Evolutionary conservation across 2,888 invertebrate genomes (phyloP).

Genomic region (Osmoderma eremita): DNA sequence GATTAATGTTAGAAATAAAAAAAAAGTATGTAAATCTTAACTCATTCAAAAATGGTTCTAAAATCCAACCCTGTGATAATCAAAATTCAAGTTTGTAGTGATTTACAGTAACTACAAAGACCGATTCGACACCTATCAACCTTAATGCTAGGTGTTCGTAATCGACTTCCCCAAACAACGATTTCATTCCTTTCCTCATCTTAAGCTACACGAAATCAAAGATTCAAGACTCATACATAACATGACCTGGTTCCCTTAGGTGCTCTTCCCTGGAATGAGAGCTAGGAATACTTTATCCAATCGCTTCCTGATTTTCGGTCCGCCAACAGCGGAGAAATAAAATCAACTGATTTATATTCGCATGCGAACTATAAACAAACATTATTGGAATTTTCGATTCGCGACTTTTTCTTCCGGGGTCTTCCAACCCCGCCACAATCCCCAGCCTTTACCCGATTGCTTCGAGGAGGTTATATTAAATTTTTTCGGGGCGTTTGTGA

Average conservation of each 20-base stretch:
- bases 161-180: too few relatives aligned
- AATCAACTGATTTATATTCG: conserved; percentile 39
- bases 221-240: too few relatives aligned
- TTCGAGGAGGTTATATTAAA: conserved; percentile 25
- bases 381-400: conserved; percentile 40
- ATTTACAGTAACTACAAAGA: too few relatives aligned
- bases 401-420: conserved; percentile 5
- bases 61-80: too few relatives aligned
- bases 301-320: neutral
- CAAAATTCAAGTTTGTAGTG: too few relatives aligned
- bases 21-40: too few relatives aligned
- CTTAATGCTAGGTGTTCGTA: too few relatives aligned
- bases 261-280: conserved; percentile 3
- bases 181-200: too few relatives aligned
- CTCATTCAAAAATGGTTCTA: too few relatives aligned
- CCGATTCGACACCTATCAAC: too few relatives aligned
- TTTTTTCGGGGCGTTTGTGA: conserved; percentile 29
- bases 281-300: neutral
- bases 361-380: conserved; percentile 41
- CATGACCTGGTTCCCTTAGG: neutral
- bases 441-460: neutral
- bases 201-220: too few relatives aligned
- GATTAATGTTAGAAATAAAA: too few relatives aligned
- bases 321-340: conserved; percentile 3
- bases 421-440: neutral